These are phyloP conservation scores for Anabas testudineus DNA, from an alignment of 2,797 vertebrate species.

Conservation along the genomic window DNA sequence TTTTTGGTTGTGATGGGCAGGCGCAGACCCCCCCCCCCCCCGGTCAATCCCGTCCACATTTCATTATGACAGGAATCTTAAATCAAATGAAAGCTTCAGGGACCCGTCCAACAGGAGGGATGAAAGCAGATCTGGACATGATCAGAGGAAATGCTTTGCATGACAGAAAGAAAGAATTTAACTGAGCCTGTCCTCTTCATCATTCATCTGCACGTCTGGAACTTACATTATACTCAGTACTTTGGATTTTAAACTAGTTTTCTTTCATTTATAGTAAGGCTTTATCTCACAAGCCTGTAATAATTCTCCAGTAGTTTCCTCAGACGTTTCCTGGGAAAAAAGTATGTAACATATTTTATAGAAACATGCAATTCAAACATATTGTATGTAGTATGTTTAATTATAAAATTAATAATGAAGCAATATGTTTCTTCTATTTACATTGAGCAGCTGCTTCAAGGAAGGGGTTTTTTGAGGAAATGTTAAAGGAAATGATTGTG, in stretches of 20 bases:
- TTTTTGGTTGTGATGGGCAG: slow-evolving; percentile 32
- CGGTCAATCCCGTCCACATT: slow-evolving; percentile 55
- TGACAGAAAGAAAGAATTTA: slow-evolving; percentile 50
- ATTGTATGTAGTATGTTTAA: no score
- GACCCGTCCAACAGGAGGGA: slow-evolving; percentile 40
- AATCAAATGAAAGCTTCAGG: slow-evolving; percentile 58
- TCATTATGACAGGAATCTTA: slow-evolving; percentile 72
- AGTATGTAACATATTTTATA: background rate
- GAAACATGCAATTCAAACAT: no score
- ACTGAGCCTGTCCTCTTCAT: slow-evolving; percentile 34
- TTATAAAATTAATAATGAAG: background rate
- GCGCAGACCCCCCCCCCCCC: background rate
- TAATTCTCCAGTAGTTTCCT: slow-evolving; percentile 15
- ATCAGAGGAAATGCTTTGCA: slow-evolving; percentile 69
- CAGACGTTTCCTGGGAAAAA: slow-evolving; percentile 1
- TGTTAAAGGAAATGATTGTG: no score
- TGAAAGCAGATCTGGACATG: slow-evolving; percentile 61
- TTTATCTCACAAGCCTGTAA: slow-evolving; percentile 12
- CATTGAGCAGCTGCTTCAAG: no score
- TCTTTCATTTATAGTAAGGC: background rate
- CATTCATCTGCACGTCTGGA: slow-evolving; percentile 44
- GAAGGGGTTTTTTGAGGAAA: no score
- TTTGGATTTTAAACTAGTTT: slow-evolving; percentile 12
- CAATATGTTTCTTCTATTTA: background rate
- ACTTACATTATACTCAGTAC: slow-evolving; percentile 45